Base-by-base conservation (phyloP, 1,140 invertebrate genomes). In the Helicorthomorpha holstii region DNA sequence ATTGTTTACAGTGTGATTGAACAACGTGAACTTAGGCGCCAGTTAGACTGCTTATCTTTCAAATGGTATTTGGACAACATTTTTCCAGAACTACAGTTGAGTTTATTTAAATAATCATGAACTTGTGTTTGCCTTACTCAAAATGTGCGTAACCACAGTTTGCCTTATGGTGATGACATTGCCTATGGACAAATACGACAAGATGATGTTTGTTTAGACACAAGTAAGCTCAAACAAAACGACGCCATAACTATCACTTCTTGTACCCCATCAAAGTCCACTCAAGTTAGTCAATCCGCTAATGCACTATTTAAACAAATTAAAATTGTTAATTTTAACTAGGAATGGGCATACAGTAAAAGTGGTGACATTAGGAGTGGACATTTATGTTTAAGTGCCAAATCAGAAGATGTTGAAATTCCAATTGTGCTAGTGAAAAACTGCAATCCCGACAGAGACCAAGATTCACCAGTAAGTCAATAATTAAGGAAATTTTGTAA, bases 51-150 rank as follows among this genome's bases (percentile, higher is more conserved):
- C 54, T 63, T 69, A 43, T 54, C 52, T 14, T 72, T 72, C 54
- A 55, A 67, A 23, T 72, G 70, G 70, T 72, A 69, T 53, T 45
- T 72, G 10, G 59, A 67, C n/a, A 69, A 69, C 54, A 61, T 72
- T 3, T 69, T 61, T 49, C 67, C 67, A 4, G 59, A 66, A 38
- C 43, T 65, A 21, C 2, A 75, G 38, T 51, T n/a, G 19, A 25
- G 50, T 45, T 3, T 46, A 46, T 22, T 10, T 22, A 46, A 16
- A n/a, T n/a, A n/a, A n/a, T n/a, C n/a, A n/a, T n/a, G n/a, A n/a
- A n/a, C n/a, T n/a, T n/a, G n/a, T n/a, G n/a, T n/a, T n/a, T n/a
- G n/a, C n/a, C n/a, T n/a, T n/a, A n/a, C n/a, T n/a, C n/a, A n/a
- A n/a, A n/a, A n/a, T n/a, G n/a, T n/a, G n/a, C n/a, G n/a, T n/a